A percentile compares a stretch with the other conserved stretches of the same genome.
These are phyloP conservation scores for Drosophila neocordata DNA, from an alignment of 1,140 invertebrate species.

Conservation along the genomic window DNA sequence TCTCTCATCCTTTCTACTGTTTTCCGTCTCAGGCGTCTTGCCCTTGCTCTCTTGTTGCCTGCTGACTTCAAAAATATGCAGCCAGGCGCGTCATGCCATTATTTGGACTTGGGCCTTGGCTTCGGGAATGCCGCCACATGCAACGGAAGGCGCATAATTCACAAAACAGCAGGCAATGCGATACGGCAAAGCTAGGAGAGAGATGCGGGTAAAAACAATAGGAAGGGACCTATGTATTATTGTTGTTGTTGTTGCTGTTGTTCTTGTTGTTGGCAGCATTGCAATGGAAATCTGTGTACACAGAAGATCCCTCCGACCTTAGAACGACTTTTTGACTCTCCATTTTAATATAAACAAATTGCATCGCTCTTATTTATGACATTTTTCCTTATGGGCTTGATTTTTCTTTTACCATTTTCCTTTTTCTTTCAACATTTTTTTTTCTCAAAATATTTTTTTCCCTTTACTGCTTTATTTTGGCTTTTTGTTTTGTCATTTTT, in stretches of 20 bases:
- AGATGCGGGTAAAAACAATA: background rate
- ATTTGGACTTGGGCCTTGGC: constrained; percentile 61
- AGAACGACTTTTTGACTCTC: constrained; percentile 65
- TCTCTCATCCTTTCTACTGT: background rate
- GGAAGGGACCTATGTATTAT: background rate
- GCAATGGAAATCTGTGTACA: constrained; percentile 59
- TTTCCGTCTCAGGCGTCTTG: background rate
- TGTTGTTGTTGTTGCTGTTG: constrained; percentile 30
- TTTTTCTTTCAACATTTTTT: constrained; percentile 10
- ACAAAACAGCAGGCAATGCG: constrained; percentile 71
- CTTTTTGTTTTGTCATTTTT: background rate
- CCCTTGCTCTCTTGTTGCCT: constrained; percentile 17
- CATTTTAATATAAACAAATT: constrained; percentile 80
- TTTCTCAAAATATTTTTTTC: background rate
- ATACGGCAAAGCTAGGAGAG: constrained; percentile 16
- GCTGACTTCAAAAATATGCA: constrained; percentile 77
- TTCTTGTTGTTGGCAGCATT: constrained; percentile 38
- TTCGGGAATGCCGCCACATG: constrained; percentile 69
- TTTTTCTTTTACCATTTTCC: constrained; percentile 11
- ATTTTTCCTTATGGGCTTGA: constrained; percentile 44
- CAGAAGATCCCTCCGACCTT: constrained; percentile 48
- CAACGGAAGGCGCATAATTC: constrained; percentile 80
- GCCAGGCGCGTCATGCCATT: constrained; percentile 70
- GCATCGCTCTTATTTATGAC: constrained; percentile 73
- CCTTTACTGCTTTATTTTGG: background rate